Conservation (phyloP, 2,113 vertebrate species). For the Protobothrops mucrosquamatus region DNA sequence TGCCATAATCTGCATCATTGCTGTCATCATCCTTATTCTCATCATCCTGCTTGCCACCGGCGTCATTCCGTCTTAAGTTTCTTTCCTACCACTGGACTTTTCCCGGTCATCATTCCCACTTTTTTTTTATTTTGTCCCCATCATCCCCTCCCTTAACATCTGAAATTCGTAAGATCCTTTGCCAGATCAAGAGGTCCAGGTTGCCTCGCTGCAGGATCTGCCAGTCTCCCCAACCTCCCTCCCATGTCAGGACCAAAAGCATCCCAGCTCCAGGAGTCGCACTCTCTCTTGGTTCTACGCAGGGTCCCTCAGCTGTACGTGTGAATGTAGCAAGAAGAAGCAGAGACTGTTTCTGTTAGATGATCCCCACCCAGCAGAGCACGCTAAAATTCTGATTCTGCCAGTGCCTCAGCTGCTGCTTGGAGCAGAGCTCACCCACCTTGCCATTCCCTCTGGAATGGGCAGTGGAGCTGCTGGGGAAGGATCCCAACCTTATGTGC, state of each 20-base stretch:
- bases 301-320: neutral
- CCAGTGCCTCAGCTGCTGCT: neutral
- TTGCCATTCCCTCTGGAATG: neutral
- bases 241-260: neutral
- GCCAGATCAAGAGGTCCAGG: neutral
- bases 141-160: neutral
- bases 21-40: conserved; percentile 78
- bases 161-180: neutral
- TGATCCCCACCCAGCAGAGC: no score
- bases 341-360: neutral
- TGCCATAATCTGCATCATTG: conserved; percentile 79
- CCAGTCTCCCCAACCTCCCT: neutral
- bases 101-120: neutral
- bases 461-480: rapidly evolving
- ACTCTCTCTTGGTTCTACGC: rapidly evolving
- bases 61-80: conserved; percentile 74
- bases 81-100: neutral
- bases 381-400: neutral
- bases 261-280: neutral
- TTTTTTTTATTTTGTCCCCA: neutral
- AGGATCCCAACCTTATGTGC: neutral
- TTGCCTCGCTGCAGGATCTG: conserved; percentile 8
- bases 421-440: no score
- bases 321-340: neutral
- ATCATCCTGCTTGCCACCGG: conserved; percentile 85